These are phyloP conservation scores for Rhodinocichla rosea DNA, from an alignment of 2,113 vertebrate genomes.

Conservation along the genomic window DNA sequence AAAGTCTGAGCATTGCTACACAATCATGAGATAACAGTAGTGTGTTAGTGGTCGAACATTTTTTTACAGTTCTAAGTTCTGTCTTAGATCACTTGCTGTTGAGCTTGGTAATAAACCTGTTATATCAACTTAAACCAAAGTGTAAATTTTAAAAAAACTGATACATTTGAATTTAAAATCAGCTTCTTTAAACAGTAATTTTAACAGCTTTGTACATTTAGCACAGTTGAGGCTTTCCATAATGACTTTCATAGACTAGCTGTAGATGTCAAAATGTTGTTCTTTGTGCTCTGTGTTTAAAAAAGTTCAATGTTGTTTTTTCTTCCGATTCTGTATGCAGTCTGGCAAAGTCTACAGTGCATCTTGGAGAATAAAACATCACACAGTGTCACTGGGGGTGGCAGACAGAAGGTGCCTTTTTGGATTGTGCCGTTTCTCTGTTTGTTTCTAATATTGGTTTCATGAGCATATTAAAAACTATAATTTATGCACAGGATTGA, in stretches of 20 bases:
- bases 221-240: slow-evolving; percentile 37
- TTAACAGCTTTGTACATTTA: slow-evolving; percentile 45
- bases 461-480: not conserved
- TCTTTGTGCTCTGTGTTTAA: not conserved
- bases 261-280: slow-evolving; percentile 58
- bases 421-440: not conserved
- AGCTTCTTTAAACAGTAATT: not conserved
- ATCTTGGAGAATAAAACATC: slow-evolving; percentile 18
- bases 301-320: slow-evolving; percentile 19
- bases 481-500: not conserved
- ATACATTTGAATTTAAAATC: slow-evolving; percentile 52
- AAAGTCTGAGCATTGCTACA: not conserved
- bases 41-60: not conserved
- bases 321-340: not conserved
- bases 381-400: not conserved
- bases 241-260: slow-evolving; percentile 33
- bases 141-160: slow-evolving; percentile 16
- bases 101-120: slow-evolving; percentile 21
- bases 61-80: not conserved
- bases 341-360: slow-evolving; percentile 28
- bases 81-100: not conserved
- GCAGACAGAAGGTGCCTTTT: slow-evolving; percentile 38
- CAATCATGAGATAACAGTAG: not conserved
- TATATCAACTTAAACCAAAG: not conserved
- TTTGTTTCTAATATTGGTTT: slow-evolving; percentile 10